These are phyloP conservation scores for Patagioenas fasciata DNA, from an alignment of 2,113 vertebrate genomes.

Conservation along the genomic window DNA sequence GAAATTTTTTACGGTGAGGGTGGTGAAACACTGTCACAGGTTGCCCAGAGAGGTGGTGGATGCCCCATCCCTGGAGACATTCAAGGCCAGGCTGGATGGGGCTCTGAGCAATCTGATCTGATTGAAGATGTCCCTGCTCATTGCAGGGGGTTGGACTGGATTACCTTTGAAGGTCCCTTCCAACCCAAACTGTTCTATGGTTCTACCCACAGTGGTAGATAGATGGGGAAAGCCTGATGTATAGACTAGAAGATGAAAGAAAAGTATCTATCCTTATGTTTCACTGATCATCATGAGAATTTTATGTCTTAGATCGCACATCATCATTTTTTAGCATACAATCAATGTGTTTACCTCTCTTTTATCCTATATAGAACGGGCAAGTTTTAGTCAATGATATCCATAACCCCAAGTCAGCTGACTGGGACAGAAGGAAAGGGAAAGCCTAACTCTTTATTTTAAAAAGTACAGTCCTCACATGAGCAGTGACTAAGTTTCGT, in stretches of 20 bases:
- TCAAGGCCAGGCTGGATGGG: too few relatives aligned
- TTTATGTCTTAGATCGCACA: not conserved
- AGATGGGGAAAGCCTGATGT: not conserved
- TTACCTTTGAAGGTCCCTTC: too few relatives aligned
- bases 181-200: too few relatives aligned
- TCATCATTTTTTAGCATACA: not conserved
- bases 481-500: not conserved
- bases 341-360: not conserved
- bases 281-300: not conserved
- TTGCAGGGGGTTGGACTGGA: too few relatives aligned
- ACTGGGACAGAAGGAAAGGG: not conserved
- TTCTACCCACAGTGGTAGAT: not conserved
- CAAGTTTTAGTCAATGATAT: not conserved
- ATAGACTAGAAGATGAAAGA: not conserved
- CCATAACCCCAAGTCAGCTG: not conserved
- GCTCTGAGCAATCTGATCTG: too few relatives aligned
- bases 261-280: not conserved
- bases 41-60: too few relatives aligned
- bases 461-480: not conserved
- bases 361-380: not conserved
- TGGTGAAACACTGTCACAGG: too few relatives aligned
- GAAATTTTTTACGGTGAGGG: too few relatives aligned
- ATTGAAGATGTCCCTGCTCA: too few relatives aligned
- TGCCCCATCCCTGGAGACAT: too few relatives aligned
- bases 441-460: not conserved